These are phyloP conservation scores for Abscondita cerata DNA, from an alignment of 2,888 invertebrate genomes.

Conservation along the genomic window DNA sequence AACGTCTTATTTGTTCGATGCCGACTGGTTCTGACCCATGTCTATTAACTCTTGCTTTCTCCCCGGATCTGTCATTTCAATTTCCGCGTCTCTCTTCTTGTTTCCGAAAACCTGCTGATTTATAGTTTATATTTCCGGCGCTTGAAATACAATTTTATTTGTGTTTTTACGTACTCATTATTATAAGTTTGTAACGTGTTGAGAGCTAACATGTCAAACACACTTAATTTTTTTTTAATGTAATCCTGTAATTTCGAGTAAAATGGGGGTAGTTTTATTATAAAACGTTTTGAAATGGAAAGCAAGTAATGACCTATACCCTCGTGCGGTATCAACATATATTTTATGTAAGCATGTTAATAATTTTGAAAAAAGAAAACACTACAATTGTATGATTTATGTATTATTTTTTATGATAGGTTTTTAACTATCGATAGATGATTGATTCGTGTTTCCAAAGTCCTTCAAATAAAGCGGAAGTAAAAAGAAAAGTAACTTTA, in stretches of 20 bases:
- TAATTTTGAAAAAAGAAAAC: no score
- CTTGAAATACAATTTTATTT: conserved; percentile 38
- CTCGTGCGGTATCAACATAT: no score
- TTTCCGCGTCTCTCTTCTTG: conserved; percentile 39
- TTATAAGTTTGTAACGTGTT: conserved; percentile 18
- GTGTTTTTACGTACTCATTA: conserved; percentile 31
- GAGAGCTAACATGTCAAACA: conserved; percentile 18
- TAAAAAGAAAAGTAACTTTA: conserved; percentile 47
- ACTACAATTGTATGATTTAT: no score
- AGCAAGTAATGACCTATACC: no score
- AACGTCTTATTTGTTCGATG: conserved; percentile 49
- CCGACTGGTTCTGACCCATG: conserved; percentile 49
- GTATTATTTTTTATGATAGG: no score
- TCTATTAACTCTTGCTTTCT: conserved; percentile 51
- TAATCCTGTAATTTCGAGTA: no score
- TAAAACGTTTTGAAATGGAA: no score
- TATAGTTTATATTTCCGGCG: conserved; percentile 37
- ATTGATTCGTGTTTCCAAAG: conserved; percentile 47
- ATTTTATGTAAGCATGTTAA: no score
- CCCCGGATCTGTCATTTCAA: conserved; percentile 40
- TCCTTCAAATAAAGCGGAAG: conserved; percentile 51
- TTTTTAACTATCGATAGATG: conserved; percentile 16
- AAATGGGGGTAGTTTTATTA: no score
- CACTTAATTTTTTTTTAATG: conserved; percentile 8
- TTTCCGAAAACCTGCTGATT: conserved; percentile 39